These are phyloP conservation scores for Characodon lateralis DNA, from an alignment of 2,797 vertebrate genomes.

Conservation along the genomic window DNA sequence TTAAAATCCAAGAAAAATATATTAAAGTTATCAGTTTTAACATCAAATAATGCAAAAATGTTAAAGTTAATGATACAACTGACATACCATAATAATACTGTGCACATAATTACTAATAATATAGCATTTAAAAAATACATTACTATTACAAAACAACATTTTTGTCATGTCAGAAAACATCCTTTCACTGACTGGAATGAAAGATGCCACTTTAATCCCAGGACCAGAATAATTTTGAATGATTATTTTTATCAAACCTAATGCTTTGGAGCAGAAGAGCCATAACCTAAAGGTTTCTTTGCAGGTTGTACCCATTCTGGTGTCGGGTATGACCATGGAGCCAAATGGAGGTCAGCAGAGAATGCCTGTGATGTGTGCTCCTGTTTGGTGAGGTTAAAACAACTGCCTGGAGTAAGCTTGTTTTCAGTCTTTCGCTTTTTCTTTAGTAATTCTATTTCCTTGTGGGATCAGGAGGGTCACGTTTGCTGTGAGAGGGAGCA, in stretches of 20 bases:
- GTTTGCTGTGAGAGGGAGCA: constrained; percentile 71
- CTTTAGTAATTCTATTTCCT: background rate
- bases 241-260: background rate
- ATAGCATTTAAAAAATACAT: background rate
- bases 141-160: background rate
- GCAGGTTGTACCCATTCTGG: constrained; percentile 75
- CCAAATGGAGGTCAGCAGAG: constrained; percentile 68
- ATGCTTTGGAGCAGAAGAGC: background rate
- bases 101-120: background rate
- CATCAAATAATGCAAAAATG: background rate
- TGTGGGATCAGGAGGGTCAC: constrained; percentile 68
- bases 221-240: background rate
- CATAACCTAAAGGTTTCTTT: constrained; percentile 26
- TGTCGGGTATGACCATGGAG: constrained; percentile 61
- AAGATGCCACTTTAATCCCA: background rate
- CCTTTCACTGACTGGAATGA: background rate
- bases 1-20: background rate
- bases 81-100: background rate
- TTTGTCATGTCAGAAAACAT: background rate
- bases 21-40: background rate
- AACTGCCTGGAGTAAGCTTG: background rate
- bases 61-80: background rate
- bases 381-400: constrained; percentile 69
- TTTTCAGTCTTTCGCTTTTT: background rate
- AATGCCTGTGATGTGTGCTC: constrained; percentile 76